phyloP scores from a whole-genome alignment of 2,888 invertebrate species.

The Caenorhabditis panamensis region DNA sequence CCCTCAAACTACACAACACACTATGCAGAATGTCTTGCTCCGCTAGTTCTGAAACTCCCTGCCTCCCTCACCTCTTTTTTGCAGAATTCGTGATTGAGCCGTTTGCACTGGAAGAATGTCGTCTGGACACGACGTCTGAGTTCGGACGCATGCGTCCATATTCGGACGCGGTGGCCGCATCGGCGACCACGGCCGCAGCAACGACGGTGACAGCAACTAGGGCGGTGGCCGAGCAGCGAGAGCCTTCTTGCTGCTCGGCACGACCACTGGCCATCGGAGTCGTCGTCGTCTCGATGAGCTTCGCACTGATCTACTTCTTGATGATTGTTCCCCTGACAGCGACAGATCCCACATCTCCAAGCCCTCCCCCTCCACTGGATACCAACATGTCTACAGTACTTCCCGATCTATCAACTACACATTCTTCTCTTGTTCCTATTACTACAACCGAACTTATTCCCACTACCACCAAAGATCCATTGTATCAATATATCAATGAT shows the following conservation, averaged over 20 bases:
- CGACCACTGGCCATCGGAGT: constrained; percentile 57
- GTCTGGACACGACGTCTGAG: constrained; percentile 39
- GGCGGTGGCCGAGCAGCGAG: constrained; percentile 31
- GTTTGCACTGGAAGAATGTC: constrained; percentile 55
- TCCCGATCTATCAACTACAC: background rate
- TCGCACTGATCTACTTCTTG: constrained; percentile 64
- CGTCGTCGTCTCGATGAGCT: constrained; percentile 55
- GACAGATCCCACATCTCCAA: background rate
- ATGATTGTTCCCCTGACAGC: constrained; percentile 55
- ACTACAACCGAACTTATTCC: constrained; percentile 3
- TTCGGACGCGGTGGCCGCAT: constrained; percentile 45
- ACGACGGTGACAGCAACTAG: constrained; percentile 28
- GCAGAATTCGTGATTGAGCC: constrained; percentile 55
- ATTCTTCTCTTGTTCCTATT: background rate
- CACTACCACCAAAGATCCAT: constrained; percentile 35
- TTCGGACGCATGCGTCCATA: constrained; percentile 47
- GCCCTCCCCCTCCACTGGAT: background rate
- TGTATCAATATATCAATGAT: constrained; percentile 53
- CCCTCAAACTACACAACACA: constrained; percentile 13
- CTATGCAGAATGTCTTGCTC: background rate
- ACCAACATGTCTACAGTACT: constrained; percentile 18
- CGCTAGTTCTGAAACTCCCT: background rate
- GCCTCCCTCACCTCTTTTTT: constrained; percentile 5
- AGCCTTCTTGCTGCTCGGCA: constrained; percentile 48
- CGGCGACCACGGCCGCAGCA: constrained; percentile 21